Base-by-base conservation (phyloP, 1,140 invertebrate genomes). In the Scaptomyza pallida region DNA sequence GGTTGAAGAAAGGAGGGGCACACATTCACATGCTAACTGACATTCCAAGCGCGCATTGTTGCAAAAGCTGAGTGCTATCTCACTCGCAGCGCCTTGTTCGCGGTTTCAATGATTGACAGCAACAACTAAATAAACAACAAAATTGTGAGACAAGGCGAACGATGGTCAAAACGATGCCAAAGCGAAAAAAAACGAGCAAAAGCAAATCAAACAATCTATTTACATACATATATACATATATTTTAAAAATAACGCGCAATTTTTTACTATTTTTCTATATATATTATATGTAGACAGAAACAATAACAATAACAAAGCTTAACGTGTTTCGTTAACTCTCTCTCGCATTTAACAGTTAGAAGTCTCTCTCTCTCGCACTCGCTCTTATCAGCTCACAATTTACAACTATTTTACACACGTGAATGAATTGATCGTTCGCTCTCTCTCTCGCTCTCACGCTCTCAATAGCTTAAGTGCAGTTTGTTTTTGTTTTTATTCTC, bases 191-290 rank as follows among this genome's bases (percentile, higher is more conserved):
- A 41, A 19, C 40, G 17, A n/a, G 37, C 43, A 52, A 71, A 48
- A 56, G 23, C 23, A 30, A 56, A 75, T 54, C 54, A 75, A 76
- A 89, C 72, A 89, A 73, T 79, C 26, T 30, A 30, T n/a, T n/a
- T n/a, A n/a, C n/a, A n/a, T n/a, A n/a, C n/a, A n/a, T n/a, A n/a
- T n/a, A n/a, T 30, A 30, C 26, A 2, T 30, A 30, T 30, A 9
- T 30, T 21, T 81, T 89, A 89, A 88, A 88, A 89, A 88, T 88
- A 88, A 82, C 89, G 82, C 82, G 82, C 82, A 88, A 78, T 82
- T 88, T n/a, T 82, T 88, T 88, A 78, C 82, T 88, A 88, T 89
- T 88, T n/a, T n/a, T n/a, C n/a, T n/a, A n/a, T 88, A 68, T 88
- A 74, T 64, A 74, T 55, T 73, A 51, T 15, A 50, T 50, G 77